Evolutionary conservation across 2,888 invertebrate species (phyloP).

Genomic region (Caenorhabditis sp.): DNA sequence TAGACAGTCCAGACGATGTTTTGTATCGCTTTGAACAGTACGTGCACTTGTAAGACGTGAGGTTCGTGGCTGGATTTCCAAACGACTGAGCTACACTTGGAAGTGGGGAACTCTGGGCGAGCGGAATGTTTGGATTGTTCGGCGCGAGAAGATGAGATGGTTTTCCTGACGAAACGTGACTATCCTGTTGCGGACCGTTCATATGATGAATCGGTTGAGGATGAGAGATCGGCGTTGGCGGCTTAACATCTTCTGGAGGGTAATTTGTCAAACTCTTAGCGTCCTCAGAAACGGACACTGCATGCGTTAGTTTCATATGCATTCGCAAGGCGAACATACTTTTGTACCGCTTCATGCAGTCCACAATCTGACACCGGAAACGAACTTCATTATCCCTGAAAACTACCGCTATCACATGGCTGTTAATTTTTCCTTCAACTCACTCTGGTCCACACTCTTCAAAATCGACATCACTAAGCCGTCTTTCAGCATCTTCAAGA

Average conservation of each 20-base stretch:
- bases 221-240: neutral
- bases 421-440: constrained; percentile 1
- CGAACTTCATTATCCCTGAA: constrained; percentile 58
- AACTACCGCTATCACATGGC: neutral
- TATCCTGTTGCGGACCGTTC: neutral
- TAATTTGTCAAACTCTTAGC: constrained; percentile 38
- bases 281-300: constrained; percentile 38
- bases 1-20: constrained; percentile 64
- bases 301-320: constrained; percentile 61
- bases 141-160: neutral
- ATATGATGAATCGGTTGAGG: neutral
- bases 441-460: constrained; percentile 65
- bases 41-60: constrained; percentile 60
- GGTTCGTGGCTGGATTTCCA: constrained; percentile 33
- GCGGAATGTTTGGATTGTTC: neutral
- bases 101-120: constrained; percentile 9
- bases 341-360: constrained; percentile 68
- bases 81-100: constrained; percentile 12
- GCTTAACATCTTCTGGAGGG: constrained; percentile 23
- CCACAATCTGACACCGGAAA: constrained; percentile 61
- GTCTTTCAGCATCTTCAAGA: constrained; percentile 33
- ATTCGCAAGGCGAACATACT: constrained; percentile 58
- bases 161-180: neutral
- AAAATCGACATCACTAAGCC: constrained; percentile 40
- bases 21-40: constrained; percentile 71